Conservation (phyloP, 2,888 invertebrate genomes). For the Agriopis marginaria region DNA sequence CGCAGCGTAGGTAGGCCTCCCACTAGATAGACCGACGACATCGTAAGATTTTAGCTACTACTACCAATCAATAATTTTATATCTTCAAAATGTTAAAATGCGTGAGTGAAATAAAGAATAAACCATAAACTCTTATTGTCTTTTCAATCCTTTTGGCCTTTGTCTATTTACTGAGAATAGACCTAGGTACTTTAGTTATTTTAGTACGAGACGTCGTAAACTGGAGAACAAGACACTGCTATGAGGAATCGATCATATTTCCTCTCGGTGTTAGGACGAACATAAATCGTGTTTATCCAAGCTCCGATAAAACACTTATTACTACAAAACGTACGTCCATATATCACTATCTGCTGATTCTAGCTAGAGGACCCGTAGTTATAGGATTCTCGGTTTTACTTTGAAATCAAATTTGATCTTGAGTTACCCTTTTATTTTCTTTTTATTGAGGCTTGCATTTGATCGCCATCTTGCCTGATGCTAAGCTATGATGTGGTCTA, state of each 20-base stretch:
- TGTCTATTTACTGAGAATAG: conserved; percentile 1
- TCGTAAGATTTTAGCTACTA: too few species aligned
- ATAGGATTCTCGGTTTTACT: neutral
- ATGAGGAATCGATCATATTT: conserved; percentile 25
- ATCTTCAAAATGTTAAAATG: too few species aligned
- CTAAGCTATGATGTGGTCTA: too few species aligned
- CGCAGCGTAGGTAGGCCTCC: too few species aligned
- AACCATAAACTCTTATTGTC: neutral
- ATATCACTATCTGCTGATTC: conserved; percentile 16
- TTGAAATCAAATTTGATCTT: neutral
- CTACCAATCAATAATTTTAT: too few species aligned
- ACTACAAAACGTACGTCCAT: conserved; percentile 25
- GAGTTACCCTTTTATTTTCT: neutral
- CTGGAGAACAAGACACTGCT: conserved; percentile 12
- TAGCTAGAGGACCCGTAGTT: neutral
- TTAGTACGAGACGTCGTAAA: conserved; percentile 14
- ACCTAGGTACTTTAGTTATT: neutral
- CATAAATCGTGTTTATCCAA: conserved; percentile 34
- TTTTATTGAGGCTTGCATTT: too few species aligned
- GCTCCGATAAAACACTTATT: conserved; percentile 20
- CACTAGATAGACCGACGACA: too few species aligned
- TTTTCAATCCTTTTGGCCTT: neutral
- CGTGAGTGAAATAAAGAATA: too few species aligned
- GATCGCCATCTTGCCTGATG: too few species aligned
- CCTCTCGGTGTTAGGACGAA: conserved; percentile 13